A percentile compares a stretch with the other conserved stretches of the same genome.
phyloP scores from a whole-genome alignment of 2,888 invertebrate genomes.

The Congeria kusceri region DNA sequence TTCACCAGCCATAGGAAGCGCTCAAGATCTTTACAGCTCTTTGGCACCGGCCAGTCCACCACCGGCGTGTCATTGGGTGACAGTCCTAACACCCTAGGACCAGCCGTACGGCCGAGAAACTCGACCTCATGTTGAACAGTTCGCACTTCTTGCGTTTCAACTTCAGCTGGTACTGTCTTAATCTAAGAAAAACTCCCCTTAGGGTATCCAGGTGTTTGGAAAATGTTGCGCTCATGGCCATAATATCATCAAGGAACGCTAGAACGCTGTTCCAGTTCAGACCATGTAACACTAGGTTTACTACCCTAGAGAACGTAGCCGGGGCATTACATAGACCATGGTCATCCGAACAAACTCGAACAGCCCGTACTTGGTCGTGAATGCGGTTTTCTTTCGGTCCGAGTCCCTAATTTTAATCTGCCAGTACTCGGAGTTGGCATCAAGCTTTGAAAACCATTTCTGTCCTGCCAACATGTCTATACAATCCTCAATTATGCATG shows the following conservation, averaged over 20 bases:
- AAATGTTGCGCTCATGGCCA: conserved; percentile 27
- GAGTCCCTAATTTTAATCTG: conserved; percentile 30
- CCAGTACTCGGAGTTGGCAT: too few species aligned
- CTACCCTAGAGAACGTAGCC: conserved; percentile 45
- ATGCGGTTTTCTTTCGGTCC: conserved; percentile 59
- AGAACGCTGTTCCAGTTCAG: conserved; percentile 40
- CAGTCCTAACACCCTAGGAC: conserved; percentile 19
- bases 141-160: conserved; percentile 59
- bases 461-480: too few species aligned
- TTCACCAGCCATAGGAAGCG: conserved; percentile 57
- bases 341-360: conserved; percentile 54
- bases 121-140: conserved; percentile 34
- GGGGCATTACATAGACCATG: conserved; percentile 58
- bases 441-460: background rate
- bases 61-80: conserved; percentile 8
- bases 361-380: conserved; percentile 58
- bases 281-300: conserved; percentile 46
- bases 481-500: background rate
- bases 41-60: conserved; percentile 40
- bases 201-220: conserved; percentile 30
- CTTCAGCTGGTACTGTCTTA: conserved; percentile 39
- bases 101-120: conserved; percentile 47
- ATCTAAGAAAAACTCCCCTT: conserved; percentile 35
- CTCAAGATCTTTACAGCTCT: conserved; percentile 36
- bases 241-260: conserved; percentile 50